Percentiles rank a stretch among this genome's conserved stretches.
Evolutionary conservation across 2,113 vertebrate genomes (phyloP).

Genomic region (Alethe diademata): DNA sequence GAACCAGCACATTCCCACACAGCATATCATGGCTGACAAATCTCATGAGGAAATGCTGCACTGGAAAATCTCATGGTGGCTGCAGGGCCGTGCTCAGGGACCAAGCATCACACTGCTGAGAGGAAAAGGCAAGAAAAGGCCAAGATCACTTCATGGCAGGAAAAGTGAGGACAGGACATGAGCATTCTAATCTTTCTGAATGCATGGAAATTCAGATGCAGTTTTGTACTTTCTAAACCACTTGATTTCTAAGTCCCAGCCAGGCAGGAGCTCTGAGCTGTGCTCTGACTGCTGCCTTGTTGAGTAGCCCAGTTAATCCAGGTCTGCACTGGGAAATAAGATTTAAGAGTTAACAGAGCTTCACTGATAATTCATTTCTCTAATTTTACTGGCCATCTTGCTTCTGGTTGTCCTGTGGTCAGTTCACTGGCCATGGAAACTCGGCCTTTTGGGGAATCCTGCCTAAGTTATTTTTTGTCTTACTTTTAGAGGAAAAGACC

Average conservation of each 20-base stretch:
- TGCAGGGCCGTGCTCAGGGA: background rate
- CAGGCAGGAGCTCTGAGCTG: background rate
- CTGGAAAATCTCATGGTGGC: background rate
- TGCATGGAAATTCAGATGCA: background rate
- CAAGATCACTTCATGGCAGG: background rate
- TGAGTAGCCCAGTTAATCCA: background rate
- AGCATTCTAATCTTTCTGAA: background rate
- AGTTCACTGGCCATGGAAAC: background rate
- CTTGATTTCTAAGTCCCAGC: background rate
- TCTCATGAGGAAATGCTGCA: background rate
- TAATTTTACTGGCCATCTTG: background rate
- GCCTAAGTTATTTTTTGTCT: background rate
- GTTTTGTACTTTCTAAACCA: background rate
- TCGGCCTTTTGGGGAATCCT: background rate
- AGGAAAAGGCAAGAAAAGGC: background rate
- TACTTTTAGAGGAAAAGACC: background rate
- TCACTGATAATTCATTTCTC: background rate
- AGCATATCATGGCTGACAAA: background rate
- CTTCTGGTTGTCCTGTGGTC: background rate
- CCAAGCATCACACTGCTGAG: rapidly evolving
- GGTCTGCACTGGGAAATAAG: background rate
- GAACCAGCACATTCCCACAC: rapidly evolving
- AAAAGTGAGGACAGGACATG: background rate
- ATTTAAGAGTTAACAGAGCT: background rate
- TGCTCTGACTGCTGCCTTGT: background rate